phyloP scores from a whole-genome alignment of 2,113 vertebrate genomes.

The Nyctereutes procyonoides region DNA sequence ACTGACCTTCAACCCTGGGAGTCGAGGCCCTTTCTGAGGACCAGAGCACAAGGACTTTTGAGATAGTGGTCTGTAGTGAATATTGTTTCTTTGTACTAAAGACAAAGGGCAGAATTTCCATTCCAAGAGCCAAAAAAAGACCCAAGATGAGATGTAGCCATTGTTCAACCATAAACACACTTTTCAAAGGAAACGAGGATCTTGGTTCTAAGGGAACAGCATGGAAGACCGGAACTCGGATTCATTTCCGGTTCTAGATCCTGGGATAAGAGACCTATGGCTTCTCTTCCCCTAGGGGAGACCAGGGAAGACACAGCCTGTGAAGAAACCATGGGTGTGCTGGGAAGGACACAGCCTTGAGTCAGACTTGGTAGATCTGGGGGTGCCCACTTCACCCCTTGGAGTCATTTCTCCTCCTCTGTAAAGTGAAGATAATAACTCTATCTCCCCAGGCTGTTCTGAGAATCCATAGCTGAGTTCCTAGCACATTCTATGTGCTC shows the following conservation, averaged over 20 bases:
- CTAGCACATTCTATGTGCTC: not conserved
- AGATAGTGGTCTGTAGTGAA: not conserved
- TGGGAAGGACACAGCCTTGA: not conserved
- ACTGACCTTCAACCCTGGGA: not conserved
- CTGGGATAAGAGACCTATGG: not conserved
- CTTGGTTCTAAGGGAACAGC: not conserved
- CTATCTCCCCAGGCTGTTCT: not conserved
- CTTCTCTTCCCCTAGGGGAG: not conserved
- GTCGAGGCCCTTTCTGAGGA: not conserved
- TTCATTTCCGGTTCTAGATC: not conserved
- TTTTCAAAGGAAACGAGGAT: not conserved
- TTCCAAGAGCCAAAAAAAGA: constrained; percentile 20
- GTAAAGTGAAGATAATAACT: not conserved
- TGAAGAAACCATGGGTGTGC: not conserved
- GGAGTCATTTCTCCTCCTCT: not conserved
- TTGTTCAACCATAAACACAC: constrained; percentile 36
- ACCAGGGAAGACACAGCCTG: not conserved
- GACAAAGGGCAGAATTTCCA: constrained; percentile 57
- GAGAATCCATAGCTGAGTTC: not conserved
- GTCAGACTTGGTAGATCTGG: not conserved
- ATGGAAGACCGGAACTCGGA: not conserved
- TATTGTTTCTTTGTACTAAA: not conserved
- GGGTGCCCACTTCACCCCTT: not conserved
- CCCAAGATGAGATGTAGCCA: not conserved
- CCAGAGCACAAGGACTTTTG: not conserved